Evolutionary conservation across 2,113 vertebrate species (phyloP), one percentile per base, ranked within the genome.

Genomic region (Zosterops pallidus): DNA sequence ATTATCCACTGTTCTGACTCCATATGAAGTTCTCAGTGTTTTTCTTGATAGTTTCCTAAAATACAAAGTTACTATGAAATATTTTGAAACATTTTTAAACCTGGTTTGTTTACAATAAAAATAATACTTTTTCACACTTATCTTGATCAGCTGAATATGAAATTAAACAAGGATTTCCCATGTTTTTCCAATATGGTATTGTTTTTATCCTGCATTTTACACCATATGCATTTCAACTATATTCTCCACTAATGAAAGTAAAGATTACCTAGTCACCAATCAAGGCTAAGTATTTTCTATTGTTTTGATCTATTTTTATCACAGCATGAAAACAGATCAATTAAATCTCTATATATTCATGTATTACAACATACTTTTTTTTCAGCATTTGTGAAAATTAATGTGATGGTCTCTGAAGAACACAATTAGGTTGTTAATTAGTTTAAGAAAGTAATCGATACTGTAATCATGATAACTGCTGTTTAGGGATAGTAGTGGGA

Each of bases 91-190:
- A 62, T 80, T 95, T 95, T 93, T 65, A 95, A 96, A 74, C 17
- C 56, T 81, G 52, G 47, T 96, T 94, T 96, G 69, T 90, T 95
- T 93, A 96, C 52, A 93, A 77, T 91, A 78, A 94, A 96, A 96
- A 49, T 75, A 47, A 80, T 97, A 95, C 75, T 75, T 89, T 65
- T 95, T 80, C 89, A 83, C 92, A 64, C 78, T 80, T 95, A 85
- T 22, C 79, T 87, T 76, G 46, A 94, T 95, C 52, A 59, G 74
- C n/a, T 91, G 94, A 89, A n/a, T 95, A 31, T 86, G 22, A 83
- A 94, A 92, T 44, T 95, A 85, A 84, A 46, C 26, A 44, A 62
- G 11, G 60, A 55, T 92, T 82, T 96, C 79, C 69, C 82, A 4
- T 64, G 26, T 90, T 96, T 97, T 72, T 62, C 78, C 90, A 83